Evolutionary conservation across 2,888 invertebrate species (phyloP), one percentile per base, ranked within the genome.

Genomic region (Cecidostiba fungosa): DNA sequence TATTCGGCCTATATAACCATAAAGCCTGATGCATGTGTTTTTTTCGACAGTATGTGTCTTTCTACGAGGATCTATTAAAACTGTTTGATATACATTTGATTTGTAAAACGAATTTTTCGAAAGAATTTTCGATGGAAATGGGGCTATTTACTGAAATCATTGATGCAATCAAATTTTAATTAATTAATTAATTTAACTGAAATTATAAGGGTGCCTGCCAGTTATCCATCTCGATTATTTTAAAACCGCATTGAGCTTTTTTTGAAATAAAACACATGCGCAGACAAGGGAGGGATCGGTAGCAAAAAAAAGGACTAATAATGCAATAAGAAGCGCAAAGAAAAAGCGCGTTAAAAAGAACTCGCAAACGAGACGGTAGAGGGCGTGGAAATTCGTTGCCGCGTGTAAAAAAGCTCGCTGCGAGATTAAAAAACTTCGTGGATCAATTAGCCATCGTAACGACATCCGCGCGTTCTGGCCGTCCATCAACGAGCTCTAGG

Each of bases 391-490:
- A 36, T 72, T n/a, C 39, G 26, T 32, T 16, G 19, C 2, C 14
- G 39, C 43, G 4, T 36, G 32, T 39, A 39, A 72, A 72, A 70
- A 72, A 36, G 39, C 36, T 72, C 39, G 23, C n/a, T 39, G 36
- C 72, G 12, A 50, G 70, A 77, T 83, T 72, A 70, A 72, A 84
- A 84, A 84, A 80, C 23, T 26, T 47, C 10, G 26, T 8, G 69
- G 47, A 84, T 80, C 74, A 79, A 80, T 84, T 84, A 80, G 69
- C 66, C n/a, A 29, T 74, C 66, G 50, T 69, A 84, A 84, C 39
- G 74, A 74, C 69, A 79, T 69, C 66, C 78, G 10, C 59, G 74
- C 12, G 36, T 39, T n/a, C 43, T 6, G 16, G 36, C 47, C 74
- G 74, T 26, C 54, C 69, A 76, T 59, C 74, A 76, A 19, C 39